Conservation (phyloP, 2,888 invertebrate genomes). For the Byasa hedistus region DNA sequence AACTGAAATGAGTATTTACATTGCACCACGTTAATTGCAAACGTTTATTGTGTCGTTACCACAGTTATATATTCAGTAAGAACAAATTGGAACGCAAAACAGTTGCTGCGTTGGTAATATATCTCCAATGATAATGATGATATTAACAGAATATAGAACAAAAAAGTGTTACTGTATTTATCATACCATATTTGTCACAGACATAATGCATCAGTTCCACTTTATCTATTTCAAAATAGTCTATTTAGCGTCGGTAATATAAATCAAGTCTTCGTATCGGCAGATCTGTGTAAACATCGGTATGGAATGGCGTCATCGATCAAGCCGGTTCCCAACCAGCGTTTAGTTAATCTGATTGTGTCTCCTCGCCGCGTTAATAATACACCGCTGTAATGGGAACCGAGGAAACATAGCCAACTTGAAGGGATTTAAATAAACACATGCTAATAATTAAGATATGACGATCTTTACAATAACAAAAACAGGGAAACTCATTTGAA, state of each 20-base stretch:
- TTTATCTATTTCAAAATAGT: slow-evolving; percentile 4
- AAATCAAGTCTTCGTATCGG: slow-evolving; percentile 16
- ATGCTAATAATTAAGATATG: slow-evolving; percentile 1
- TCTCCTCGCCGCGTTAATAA: slow-evolving; percentile 28
- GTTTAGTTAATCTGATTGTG: slow-evolving; percentile 25
- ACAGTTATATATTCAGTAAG: too few species aligned
- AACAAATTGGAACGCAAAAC: too few species aligned
- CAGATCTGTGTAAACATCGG: slow-evolving; percentile 21
- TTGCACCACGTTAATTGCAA: too few species aligned
- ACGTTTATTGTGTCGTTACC: too few species aligned
- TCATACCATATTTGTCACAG: too few species aligned
- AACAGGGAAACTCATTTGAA: too few species aligned
- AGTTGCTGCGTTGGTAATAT: too few species aligned
- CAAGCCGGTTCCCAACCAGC: slow-evolving; percentile 19
- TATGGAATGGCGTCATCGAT: slow-evolving; percentile 16
- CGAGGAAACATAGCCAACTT: slow-evolving; percentile 28
- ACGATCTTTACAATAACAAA: too few species aligned
- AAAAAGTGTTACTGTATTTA: too few species aligned
- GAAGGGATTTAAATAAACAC: slow-evolving; percentile 17
- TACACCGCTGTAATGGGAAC: slow-evolving; percentile 23
- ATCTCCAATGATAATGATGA: too few species aligned
- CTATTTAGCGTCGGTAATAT: slow-evolving; percentile 1
- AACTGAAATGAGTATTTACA: too few species aligned
- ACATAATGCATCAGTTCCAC: neutral
- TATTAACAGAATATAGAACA: too few species aligned